Evolutionary conservation across 1,140 invertebrate species (phyloP).

Genomic region (Triops longicaudatus): DNA sequence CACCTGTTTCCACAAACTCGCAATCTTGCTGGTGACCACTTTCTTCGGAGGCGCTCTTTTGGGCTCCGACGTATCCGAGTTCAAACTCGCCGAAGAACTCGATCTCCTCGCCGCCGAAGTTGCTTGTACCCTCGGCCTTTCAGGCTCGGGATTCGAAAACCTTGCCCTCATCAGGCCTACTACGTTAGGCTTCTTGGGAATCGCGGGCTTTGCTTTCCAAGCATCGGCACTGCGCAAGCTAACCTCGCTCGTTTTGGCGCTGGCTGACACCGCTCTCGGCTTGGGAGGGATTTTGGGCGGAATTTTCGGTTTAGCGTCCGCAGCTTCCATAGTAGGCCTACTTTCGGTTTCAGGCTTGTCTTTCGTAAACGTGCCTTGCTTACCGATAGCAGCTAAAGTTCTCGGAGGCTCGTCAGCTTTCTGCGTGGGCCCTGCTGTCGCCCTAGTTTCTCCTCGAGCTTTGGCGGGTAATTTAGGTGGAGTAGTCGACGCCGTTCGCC

Average conservation of each 20-base stretch:
- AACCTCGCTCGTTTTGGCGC: neutral
- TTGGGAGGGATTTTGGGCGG: slow-evolving; percentile 31
- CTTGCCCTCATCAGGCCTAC: slow-evolving; percentile 30
- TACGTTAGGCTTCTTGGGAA: slow-evolving; percentile 32
- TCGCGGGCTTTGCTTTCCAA: slow-evolving; percentile 32
- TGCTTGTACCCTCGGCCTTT: neutral
- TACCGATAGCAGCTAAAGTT: slow-evolving; percentile 43
- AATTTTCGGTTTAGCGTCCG: slow-evolving; percentile 24
- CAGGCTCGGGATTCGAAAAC: slow-evolving; percentile 27
- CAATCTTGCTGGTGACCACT: slow-evolving; percentile 76
- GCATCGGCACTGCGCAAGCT: neutral
- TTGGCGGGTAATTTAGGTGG: neutral
- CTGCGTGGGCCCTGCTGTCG: neutral
- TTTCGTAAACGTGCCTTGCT: slow-evolving; percentile 82
- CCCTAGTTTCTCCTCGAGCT: neutral
- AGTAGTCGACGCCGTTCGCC: slow-evolving; percentile 7
- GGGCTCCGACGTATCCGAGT: slow-evolving; percentile 38
- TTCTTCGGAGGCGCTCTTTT: slow-evolving; percentile 42
- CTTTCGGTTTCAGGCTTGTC: slow-evolving; percentile 49
- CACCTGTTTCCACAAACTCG: slow-evolving; percentile 76
- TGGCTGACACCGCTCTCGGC: slow-evolving; percentile 26
- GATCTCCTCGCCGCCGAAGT: slow-evolving; percentile 38
- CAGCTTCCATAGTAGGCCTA: neutral
- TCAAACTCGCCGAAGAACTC: slow-evolving; percentile 52
- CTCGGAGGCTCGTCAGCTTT: slow-evolving; percentile 33